Evolutionary conservation across 2,113 vertebrate species (phyloP), one percentile per base, ranked within the genome.

Genomic region (Zosterops pallidus): DNA sequence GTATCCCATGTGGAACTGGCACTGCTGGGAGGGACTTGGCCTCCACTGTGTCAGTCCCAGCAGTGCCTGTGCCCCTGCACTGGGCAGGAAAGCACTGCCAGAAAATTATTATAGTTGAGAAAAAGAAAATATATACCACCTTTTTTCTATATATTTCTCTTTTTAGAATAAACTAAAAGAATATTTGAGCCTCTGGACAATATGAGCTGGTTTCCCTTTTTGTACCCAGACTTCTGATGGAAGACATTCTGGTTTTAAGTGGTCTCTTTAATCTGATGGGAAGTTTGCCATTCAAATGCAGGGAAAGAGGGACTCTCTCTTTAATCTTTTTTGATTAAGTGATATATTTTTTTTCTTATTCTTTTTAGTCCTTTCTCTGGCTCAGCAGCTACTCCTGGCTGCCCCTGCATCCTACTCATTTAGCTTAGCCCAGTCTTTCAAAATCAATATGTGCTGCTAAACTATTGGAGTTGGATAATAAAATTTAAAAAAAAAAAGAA

Each of bases 341-440:
- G 35, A 31, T 90, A 84, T 29, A 18, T 33, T 69, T 57, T 31
- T 65, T 49, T 14, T 23, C 28, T 67, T 75, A 17, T 33, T 80
- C 41, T 70, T 22, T 26, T 25, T 17, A 70, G 33, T 59, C 35
- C 19, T 87, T 87, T 82, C 19, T 86, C 31, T 62, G 11, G 14
- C 52, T 84, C 59, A 83, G 84, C 84, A 83, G 29, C 77, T 94
- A 65, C 37, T 83, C 26, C 63, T 95, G 87, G 67, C 84, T 91
- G 37, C 17, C 6, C 8, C 37, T 78, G 60, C 90, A 47, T 91
- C 64, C 68, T 77, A 39, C 75, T 83, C 64, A 8, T 70, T 85
- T 90, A 74, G 75, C 68, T 69, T 63, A 81, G 71, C 62, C 76
- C 17, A 9, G 60, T 91, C 69, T 93, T 83, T 86, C 56, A 86